Evolutionary conservation across 2,888 invertebrate genomes (phyloP).

Genomic region (Tridacna gigas): DNA sequence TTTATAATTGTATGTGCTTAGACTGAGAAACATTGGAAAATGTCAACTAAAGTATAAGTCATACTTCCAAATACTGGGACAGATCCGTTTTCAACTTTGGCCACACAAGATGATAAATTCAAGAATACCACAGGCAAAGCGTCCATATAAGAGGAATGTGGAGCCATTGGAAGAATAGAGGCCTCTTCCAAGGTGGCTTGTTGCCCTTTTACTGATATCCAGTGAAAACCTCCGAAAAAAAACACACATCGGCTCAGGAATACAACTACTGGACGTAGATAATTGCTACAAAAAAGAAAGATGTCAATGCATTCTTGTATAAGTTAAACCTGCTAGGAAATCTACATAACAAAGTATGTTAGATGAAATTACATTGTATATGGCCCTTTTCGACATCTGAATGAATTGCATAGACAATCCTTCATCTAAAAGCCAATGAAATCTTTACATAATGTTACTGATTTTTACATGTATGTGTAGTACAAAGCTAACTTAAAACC

Average conservation of each 20-base stretch:
- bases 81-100: constrained; percentile 92
- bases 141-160: constrained; percentile 96
- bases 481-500: too few relatives aligned
- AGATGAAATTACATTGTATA: too few relatives aligned
- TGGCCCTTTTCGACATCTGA: too few relatives aligned
- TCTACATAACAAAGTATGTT: too few relatives aligned
- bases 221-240: constrained; percentile 92
- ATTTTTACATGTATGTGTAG: too few relatives aligned
- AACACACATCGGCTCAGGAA: constrained; percentile 87
- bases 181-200: constrained; percentile 91
- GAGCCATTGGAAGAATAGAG: constrained; percentile 94
- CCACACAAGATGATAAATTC: constrained; percentile 95
- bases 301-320: not conserved
- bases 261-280: constrained; percentile 73
- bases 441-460: too few relatives aligned
- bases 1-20: not conserved
- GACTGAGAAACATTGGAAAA: not conserved
- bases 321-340: too few relatives aligned
- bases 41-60: constrained; percentile 78
- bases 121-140: constrained; percentile 92
- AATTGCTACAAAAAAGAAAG: constrained; percentile 13
- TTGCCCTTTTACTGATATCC: constrained; percentile 91
- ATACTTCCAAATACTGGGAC: constrained; percentile 96
- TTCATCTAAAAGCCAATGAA: too few relatives aligned
- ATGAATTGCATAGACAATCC: too few relatives aligned